phyloP scores from a whole-genome alignment of 2,797 vertebrate genomes.

The Enteromius treurensis region DNA sequence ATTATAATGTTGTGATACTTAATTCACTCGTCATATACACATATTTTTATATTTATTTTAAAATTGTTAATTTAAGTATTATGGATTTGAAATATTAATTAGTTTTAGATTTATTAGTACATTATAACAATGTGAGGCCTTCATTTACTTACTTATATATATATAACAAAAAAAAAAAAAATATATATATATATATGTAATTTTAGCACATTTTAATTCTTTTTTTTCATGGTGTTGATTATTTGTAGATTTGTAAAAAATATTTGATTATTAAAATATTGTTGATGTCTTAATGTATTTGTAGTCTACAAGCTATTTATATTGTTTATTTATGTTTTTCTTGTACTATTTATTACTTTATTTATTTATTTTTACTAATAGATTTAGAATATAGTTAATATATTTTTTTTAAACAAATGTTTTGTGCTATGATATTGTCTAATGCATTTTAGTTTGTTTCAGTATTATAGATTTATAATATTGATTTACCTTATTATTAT shows the following conservation, averaged over 20 bases:
- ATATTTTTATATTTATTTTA: neutral
- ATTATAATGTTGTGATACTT: neutral
- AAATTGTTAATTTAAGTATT: neutral
- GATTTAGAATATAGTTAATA: neutral
- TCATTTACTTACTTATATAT: conserved; percentile 2
- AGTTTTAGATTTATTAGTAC: neutral
- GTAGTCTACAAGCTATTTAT: neutral
- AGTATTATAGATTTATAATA: neutral
- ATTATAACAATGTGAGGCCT: neutral
- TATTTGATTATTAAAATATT: too few relatives aligned
- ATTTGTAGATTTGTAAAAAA: neutral
- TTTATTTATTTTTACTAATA: neutral
- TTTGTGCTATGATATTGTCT: neutral
- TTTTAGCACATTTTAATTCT: neutral
- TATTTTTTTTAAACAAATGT: neutral
- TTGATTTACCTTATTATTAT: neutral
- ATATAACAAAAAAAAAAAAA: too few relatives aligned
- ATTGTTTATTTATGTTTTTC: neutral
- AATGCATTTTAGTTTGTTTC: neutral
- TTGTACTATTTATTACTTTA: too few relatives aligned
- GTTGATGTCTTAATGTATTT: neutral
- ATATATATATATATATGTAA: neutral
- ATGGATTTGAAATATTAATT: neutral
- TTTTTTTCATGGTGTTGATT: neutral
- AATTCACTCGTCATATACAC: neutral